A percentile compares a stretch with the other conserved stretches of the same genome.
phyloP scores from a whole-genome alignment of 2,888 invertebrate species.

The Deilephila elpenor region DNA sequence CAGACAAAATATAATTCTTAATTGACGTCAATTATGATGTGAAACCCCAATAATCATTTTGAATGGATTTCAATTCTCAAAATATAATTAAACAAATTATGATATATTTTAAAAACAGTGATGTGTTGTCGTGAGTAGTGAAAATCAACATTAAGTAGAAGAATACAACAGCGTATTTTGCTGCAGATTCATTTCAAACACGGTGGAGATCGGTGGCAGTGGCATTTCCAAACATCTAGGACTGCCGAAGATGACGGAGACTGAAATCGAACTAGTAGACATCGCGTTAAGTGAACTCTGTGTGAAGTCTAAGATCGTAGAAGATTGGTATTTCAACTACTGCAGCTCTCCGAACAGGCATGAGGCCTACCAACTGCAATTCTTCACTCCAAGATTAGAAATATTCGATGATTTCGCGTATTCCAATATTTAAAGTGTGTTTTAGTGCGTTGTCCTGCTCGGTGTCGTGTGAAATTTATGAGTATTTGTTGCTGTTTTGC shows the following conservation, averaged over 20 bases:
- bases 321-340: conserved; percentile 67
- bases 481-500: conserved; percentile 29
- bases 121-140: background rate
- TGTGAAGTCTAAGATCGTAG: conserved; percentile 50
- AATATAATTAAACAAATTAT: background rate
- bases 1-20: background rate
- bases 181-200: conserved; percentile 73
- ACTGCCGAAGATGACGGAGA: conserved; percentile 73
- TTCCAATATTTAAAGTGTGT: conserved; percentile 50
- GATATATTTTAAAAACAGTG: background rate
- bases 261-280: conserved; percentile 70
- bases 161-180: conserved; percentile 47
- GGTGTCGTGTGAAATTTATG: conserved; percentile 32
- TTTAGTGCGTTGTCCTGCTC: conserved; percentile 29
- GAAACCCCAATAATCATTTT: background rate
- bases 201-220: conserved; percentile 73
- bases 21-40: background rate
- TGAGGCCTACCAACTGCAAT: conserved; percentile 57
- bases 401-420: conserved; percentile 72
- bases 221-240: conserved; percentile 79
- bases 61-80: background rate
- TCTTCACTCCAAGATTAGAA: conserved; percentile 55
- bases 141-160: conserved; percentile 6
- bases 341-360: conserved; percentile 54
- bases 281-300: conserved; percentile 65